Base-by-base conservation (phyloP, 1,140 invertebrate genomes). In the Formica exsecta region DNA sequence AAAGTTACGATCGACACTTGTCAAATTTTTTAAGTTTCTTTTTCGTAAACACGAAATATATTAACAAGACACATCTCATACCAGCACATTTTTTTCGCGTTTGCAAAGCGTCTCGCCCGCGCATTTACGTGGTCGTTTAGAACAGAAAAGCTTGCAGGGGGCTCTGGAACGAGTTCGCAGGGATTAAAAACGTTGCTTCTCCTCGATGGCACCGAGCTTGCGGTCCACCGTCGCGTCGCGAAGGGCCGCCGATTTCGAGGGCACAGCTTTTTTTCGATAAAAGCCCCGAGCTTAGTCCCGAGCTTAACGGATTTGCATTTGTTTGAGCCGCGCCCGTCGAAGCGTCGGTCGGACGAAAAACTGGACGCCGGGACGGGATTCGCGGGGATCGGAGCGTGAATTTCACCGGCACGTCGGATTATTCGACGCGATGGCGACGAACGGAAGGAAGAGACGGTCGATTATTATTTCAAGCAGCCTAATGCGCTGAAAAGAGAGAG, bases 251-350 rank as follows among this genome's bases (percentile, higher is more conserved):
- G 87, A 61, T 85, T 89, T 86, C 75, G 87, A 87, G 61, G 88
- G 84, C 64, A 74, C 70, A 87, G 84, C 71, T 89, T 86, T 77
- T 74, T 89, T 89, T 90, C 85, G 88, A 90, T 90, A 90, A 90
- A 90, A 90, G 88, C 88, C 85, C 61, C 75, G 64, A 90, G 88
- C 88, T 90, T 90, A 90, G 87, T 86, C 87, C 70, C 88, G 65
- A 86, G 88, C 88, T 90, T 90, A 90, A 89, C 88, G 88, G 88
- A 90, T 90, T 90, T 90, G 88, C 88, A 90, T 90, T 90, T 90
- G 88, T 90, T 87, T 89, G 86, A 90, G 85, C 87, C 48, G 75
- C 70, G 32, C 66, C 68, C 76, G 85, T 59, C 79, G 85, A 71
- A 62, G 54, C 66, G 64, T 73, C 71, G 71, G 88, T 89, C 68